Conservation (phyloP, 2,113 vertebrate genomes). For the Origma solitaria region DNA sequence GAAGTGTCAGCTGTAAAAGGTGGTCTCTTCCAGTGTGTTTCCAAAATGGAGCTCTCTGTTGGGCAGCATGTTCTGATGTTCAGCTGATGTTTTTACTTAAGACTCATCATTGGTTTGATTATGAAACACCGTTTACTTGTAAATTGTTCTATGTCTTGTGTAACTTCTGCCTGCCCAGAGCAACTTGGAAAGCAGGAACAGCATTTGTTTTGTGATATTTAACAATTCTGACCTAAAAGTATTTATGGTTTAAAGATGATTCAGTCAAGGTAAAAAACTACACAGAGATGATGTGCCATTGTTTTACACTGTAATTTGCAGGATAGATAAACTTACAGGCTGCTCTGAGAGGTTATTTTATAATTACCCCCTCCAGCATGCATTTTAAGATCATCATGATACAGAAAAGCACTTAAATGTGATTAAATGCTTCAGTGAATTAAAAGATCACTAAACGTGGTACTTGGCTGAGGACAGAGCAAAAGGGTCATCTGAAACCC, state of each 20-base stretch:
- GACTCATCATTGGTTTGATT: neutral
- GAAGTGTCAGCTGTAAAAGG: neutral
- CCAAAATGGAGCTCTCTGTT: neutral
- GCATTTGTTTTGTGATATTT: neutral
- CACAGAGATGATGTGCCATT: neutral
- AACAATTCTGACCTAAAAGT: neutral
- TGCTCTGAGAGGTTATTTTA: neutral
- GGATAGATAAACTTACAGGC: neutral
- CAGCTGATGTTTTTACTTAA: neutral
- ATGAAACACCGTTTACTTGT: neutral
- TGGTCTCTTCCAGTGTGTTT: neutral
- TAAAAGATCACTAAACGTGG: fast-evolving
- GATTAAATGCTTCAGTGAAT: neutral
- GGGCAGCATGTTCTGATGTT: neutral
- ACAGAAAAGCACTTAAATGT: neutral
- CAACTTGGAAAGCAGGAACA: neutral
- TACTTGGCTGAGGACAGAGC: neutral
- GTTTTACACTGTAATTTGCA: neutral
- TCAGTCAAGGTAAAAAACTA: neutral
- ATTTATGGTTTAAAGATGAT: neutral
- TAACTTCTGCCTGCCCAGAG: neutral
- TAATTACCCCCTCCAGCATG: neutral
- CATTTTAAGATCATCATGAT: neutral
- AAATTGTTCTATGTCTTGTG: fast-evolving
- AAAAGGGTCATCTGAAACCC: neutral